Percentiles rank a stretch among this genome's conserved stretches.
Conservation (phyloP, 2,113 vertebrate genomes). For the Tyrannus savana region DNA sequence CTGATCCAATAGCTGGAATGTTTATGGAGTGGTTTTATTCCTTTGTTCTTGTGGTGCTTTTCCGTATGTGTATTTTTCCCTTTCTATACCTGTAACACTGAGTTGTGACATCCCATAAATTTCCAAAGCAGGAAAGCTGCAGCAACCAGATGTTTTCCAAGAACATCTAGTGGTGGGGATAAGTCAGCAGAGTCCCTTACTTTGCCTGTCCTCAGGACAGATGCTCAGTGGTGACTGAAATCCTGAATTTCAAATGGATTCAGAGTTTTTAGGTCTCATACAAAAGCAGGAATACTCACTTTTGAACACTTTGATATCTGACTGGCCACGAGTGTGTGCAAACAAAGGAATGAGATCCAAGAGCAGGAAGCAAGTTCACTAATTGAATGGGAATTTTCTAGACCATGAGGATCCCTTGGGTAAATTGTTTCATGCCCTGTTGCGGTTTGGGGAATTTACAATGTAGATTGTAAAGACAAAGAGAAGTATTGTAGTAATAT, state of each 20-base stretch:
- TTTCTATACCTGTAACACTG: background rate
- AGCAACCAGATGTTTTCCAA: background rate
- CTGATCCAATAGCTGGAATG: background rate
- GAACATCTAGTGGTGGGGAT: background rate
- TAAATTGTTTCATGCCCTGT: rapidly evolving
- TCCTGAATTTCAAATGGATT: background rate
- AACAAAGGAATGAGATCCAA: background rate
- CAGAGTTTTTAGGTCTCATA: background rate
- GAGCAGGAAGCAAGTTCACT: background rate
- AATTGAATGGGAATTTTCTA: background rate
- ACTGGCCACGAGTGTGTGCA: background rate
- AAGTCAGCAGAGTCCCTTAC: background rate
- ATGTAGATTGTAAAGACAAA: background rate
- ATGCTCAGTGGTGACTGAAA: background rate
- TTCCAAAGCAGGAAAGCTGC: background rate
- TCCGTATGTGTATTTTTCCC: background rate
- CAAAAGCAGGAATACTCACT: background rate
- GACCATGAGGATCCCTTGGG: background rate
- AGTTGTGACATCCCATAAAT: background rate
- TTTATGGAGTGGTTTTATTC: background rate
- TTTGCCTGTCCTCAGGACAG: background rate
- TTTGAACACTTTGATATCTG: background rate
- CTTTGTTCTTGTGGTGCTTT: background rate
- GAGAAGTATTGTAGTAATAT: background rate
- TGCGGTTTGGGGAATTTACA: background rate